Evolutionary conservation across 2,113 vertebrate species (phyloP).

Genomic region (Sander vitreus): DNA sequence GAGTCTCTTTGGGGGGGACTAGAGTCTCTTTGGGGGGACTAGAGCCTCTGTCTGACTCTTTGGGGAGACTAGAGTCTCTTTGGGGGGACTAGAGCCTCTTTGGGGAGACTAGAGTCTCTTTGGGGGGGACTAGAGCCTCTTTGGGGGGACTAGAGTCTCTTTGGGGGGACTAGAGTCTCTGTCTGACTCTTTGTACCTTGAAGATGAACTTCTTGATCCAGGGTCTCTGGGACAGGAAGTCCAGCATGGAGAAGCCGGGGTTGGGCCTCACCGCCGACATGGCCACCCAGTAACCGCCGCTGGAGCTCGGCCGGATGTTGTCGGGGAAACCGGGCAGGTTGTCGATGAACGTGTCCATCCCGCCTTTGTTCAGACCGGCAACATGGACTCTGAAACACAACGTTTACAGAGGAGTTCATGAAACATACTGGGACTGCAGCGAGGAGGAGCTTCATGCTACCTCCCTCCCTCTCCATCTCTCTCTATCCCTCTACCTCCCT

Average conservation of each 20-base stretch:
- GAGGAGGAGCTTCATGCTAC: no score
- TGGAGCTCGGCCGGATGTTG: conserved; percentile 94
- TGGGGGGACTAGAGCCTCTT: no score
- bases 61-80: no score
- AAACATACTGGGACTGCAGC: no score
- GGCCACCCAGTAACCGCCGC: conserved; percentile 96
- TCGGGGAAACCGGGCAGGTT: conserved; percentile 97
- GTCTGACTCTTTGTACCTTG: conserved; percentile 79
- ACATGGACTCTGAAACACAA: conserved; percentile 88
- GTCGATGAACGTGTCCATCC: conserved; percentile 95
- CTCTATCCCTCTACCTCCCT: no score
- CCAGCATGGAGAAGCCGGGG: conserved; percentile 95
- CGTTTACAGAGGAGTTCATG: not conserved
- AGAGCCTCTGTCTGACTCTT: no score
- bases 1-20: no score
- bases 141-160: no score
- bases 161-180: not conserved
- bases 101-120: no score
- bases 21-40: no score
- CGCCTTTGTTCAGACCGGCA: conserved; percentile 96
- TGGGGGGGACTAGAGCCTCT: no score
- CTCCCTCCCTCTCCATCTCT: no score
- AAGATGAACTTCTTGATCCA: conserved; percentile 95
- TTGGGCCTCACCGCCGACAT: conserved; percentile 90
- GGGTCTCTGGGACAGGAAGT: conserved; percentile 94